Percentiles rank a stretch among this genome's conserved stretches.
These are phyloP conservation scores for Oxycera nigricornis DNA, from an alignment of 2,888 invertebrate genomes.

Conservation along the genomic window DNA sequence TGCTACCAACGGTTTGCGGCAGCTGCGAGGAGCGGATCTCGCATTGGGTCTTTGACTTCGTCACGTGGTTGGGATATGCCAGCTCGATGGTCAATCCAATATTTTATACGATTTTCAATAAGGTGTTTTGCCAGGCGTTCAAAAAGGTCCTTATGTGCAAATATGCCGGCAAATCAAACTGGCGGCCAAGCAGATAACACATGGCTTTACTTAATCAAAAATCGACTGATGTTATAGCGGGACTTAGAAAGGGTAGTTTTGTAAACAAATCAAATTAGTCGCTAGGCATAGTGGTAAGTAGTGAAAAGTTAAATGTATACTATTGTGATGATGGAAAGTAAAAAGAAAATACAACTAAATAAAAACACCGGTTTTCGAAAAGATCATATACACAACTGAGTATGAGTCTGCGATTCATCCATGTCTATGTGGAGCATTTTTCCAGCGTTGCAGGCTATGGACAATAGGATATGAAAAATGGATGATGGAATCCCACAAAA, in stretches of 20 bases:
- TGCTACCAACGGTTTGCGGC: constrained; percentile 82
- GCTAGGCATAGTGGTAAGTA: constrained; percentile 23
- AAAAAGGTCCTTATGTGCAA: constrained; percentile 83
- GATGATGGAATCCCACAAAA: too few species aligned
- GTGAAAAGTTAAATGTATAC: constrained; percentile 15
- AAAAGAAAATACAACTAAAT: too few species aligned
- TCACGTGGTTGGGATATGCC: constrained; percentile 92
- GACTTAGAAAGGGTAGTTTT: constrained; percentile 8
- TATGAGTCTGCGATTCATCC: too few species aligned
- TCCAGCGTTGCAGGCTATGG: too few species aligned
- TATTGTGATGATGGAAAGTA: constrained; percentile 21
- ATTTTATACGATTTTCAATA: constrained; percentile 95
- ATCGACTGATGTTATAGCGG: constrained; percentile 33
- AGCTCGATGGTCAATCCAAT: constrained; percentile 96
- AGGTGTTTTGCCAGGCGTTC: constrained; percentile 90
- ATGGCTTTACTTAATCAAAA: constrained; percentile 29
- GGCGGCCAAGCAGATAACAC: constrained; percentile 37
- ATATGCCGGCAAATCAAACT: constrained; percentile 59
- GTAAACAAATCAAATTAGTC: constrained; percentile 17
- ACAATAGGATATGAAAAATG: too few species aligned
- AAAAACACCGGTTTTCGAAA: too few species aligned
- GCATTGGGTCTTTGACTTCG: constrained; percentile 83
- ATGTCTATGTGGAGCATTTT: too few species aligned
- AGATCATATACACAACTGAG: too few species aligned
- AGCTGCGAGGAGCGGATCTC: constrained; percentile 79